Base-by-base conservation (phyloP, 2,797 vertebrate genomes). In the Cynopterus sphinx region DNA sequence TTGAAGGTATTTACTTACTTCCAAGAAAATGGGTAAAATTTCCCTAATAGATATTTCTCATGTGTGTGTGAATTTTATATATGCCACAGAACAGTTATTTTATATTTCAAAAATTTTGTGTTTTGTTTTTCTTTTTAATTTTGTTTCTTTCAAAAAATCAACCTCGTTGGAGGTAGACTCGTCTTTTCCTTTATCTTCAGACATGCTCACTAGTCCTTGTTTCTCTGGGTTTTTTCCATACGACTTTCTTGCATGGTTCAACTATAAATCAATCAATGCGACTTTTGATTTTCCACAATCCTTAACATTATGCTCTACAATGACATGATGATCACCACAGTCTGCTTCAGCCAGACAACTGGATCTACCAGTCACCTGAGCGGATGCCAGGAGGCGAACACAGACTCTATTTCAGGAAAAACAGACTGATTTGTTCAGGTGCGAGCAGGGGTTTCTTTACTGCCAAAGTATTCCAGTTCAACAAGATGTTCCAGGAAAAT, bases 381-480 rank as follows among this genome's bases (percentile, higher is more conserved):
- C 0, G 0, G 6, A 87, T 82, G 73, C 93, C 87, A 79, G 73
- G 73, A 90, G n/a, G 43, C 2, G 46, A 96, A 73, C 78, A 19
- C 19, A 59, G 63, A 67, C 90, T 81, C 46, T 65, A 65, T 95
- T 95, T 97, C 95, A 96, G 96, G 46, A 63, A 93, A 98, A 97
- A 90, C 92, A 97, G 94, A 81, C 92, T 55, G 97, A 98, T 97
- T 96, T 96, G 96, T 97, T 97, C 96, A 97, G 97, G 96, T 96
- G 97, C 95, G 95, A 97, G 95, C 85, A 67, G 96, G 28, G 82
- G 77, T 95, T 94, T 95, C 95, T 95, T 61, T 46, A 79, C 78
- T 71, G 95, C 97, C 94, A 96, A 12, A 71, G 82, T 90, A 87
- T 96, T 97, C 97, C 97, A 95, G 92, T 89, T 87, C 83, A 91